phyloP scores from a whole-genome alignment of 2,113 vertebrate species.

The Ursus arctos region DNA sequence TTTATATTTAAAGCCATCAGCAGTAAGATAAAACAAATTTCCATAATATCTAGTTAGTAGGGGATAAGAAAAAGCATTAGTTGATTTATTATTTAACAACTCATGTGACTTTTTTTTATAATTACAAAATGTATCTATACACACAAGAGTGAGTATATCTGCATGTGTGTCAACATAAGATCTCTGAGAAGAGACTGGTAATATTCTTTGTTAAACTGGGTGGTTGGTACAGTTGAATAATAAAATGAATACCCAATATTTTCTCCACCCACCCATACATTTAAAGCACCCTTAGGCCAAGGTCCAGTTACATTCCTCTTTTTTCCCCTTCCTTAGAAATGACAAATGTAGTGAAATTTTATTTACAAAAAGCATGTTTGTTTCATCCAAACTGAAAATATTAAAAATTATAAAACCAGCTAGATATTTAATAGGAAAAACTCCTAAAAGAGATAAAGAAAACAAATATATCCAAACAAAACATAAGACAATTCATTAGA shows the following conservation, averaged over 20 bases:
- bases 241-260: conserved; percentile 13
- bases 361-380: conserved; percentile 13
- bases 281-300: not conserved
- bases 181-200: not conserved
- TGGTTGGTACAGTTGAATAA: not conserved
- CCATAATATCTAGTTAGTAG: not conserved
- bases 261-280: not conserved
- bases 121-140: not conserved
- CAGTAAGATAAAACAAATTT: conserved; percentile 9
- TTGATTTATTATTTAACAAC: conserved; percentile 31
- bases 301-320: not conserved
- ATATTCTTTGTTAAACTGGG: not conserved
- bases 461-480: not conserved
- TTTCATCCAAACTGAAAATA: conserved; percentile 38
- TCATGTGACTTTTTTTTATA: not conserved
- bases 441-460: not conserved
- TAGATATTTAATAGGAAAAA: conserved; percentile 13
- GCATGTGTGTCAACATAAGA: not conserved
- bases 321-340: not conserved
- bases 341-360: not conserved
- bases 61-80: not conserved
- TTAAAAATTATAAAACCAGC: conserved; percentile 49
- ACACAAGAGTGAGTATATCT: not conserved
- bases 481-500: conserved; percentile 11
- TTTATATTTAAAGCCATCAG: not conserved